Evolutionary conservation across 2,888 invertebrate species (phyloP), one percentile per base, ranked within the genome.

Genomic region (Psylliodes chrysocephalus): DNA sequence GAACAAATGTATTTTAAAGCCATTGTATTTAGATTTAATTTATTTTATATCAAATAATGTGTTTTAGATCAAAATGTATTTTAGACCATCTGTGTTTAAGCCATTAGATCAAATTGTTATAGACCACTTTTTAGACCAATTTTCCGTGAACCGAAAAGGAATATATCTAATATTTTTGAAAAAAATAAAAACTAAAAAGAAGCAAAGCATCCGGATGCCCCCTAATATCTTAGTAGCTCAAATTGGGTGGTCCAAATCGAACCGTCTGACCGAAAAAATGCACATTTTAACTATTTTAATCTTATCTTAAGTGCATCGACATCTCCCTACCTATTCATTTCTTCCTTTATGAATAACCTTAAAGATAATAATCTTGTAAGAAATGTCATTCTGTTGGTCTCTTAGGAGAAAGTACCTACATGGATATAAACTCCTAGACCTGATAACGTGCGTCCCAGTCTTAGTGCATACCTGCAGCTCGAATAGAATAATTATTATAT

Each of bases 241-340:
- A 33, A 33, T 14, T 35, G 35, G 35, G 35, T 35, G 35, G 35
- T 35, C 35, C 14, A 35, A 14, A 3, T 35, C 5, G 10, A 3
- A 35, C 4, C n/a, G 1, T 3, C 14, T 3, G 4, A 35, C n/a
- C 46, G 6, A 46, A 25, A 17, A 3, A 10, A 46, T 40, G 40
- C 22, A 22, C 7, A 22, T 46, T 17, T 25, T 17, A 44, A 19
- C 5, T 6, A 17, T 44, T 18, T 7, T 35, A 35, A 12, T 44
- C 46, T 46, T 46, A 49, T 49, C 49, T 49, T 17, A 49, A 49
- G 49, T 49, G 49, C 49, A 49, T 30, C 28, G 12, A 10, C 8
- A 28, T 49, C 14, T 49, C n/a, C 28, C 15, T 8, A 30, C 17
- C 18, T 28, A 47, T 28, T 25, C 3, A 12, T n/a, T 47, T 47